phyloP scores from a whole-genome alignment of 2,797 vertebrate genomes.

The Vireo griseus region DNA sequence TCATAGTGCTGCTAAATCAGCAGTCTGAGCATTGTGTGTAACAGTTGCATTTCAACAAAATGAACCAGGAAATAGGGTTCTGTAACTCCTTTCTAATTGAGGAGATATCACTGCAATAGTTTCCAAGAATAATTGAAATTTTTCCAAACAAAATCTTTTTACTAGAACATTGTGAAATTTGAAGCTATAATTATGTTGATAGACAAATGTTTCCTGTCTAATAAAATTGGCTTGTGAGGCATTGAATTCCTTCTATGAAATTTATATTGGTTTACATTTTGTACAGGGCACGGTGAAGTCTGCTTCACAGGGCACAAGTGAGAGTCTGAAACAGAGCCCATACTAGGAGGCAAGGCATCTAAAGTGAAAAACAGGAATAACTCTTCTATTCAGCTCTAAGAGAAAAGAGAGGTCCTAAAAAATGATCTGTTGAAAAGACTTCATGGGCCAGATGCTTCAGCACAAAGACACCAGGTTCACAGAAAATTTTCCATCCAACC shows the following conservation, averaged over 20 bases:
- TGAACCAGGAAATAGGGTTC: not conserved
- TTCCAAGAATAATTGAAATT: not conserved
- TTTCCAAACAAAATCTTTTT: conserved; percentile 9
- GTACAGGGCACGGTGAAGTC: not conserved
- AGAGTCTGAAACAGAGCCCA: not conserved
- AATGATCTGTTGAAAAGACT: conserved; percentile 11
- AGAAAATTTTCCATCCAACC: conserved; percentile 20
- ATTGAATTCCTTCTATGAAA: not conserved
- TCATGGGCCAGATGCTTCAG: not conserved
- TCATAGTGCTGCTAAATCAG: not conserved
- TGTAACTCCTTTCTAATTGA: not conserved
- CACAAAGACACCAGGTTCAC: not conserved
- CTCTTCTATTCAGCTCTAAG: not conserved
- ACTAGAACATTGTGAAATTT: not conserved
- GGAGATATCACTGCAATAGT: not conserved
- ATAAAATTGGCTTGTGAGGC: not conserved
- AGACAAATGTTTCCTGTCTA: not conserved
- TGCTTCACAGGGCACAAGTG: too few species aligned
- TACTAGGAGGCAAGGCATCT: not conserved
- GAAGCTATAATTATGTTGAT: not conserved
- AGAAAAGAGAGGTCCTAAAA: not conserved
- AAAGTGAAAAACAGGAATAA: not conserved
- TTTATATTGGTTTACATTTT: not conserved
- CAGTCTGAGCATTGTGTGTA: not conserved
- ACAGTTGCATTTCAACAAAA: not conserved